A percentile compares a stretch with the other conserved stretches of the same genome.
Evolutionary conservation across 1,140 invertebrate genomes (phyloP).

Genomic region (Copidosoma floridanum): DNA sequence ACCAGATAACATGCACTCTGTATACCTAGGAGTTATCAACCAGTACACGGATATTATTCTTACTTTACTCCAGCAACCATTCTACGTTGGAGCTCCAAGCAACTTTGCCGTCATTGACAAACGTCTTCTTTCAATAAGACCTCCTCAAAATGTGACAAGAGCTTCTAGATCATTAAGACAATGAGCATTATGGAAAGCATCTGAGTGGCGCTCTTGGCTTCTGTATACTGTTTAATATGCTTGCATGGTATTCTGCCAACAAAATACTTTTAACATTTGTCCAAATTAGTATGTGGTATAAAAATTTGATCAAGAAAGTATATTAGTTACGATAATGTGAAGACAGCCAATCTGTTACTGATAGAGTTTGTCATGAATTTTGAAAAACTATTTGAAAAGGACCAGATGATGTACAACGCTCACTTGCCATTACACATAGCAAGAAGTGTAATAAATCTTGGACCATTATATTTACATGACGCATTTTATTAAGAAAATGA

Average conservation of each 20-base stretch:
- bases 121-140: constrained; percentile 8
- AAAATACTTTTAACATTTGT: constrained; percentile 27
- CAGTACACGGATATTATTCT: constrained; percentile 27
- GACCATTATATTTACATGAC: constrained; percentile 25
- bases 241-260: constrained; percentile 23
- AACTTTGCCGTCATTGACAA: constrained; percentile 17
- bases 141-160: constrained; percentile 22
- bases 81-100: constrained; percentile 28
- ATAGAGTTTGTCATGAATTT: no score
- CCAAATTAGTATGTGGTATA: constrained; percentile 14
- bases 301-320: constrained; percentile 13
- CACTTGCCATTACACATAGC: constrained; percentile 18
- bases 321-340: no score
- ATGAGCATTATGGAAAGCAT: constrained; percentile 27
- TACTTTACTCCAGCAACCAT: neutral
- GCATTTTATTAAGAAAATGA: constrained; percentile 24
- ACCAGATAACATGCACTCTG: constrained; percentile 27
- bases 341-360: no score
- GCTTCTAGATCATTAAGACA: constrained; percentile 21
- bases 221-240: constrained; percentile 29
- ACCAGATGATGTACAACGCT: no score
- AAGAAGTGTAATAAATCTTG: constrained; percentile 23
- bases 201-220: constrained; percentile 30
- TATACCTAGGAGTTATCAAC: constrained; percentile 24
- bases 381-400: no score